These are phyloP conservation scores for Epizoanthus ramosus DNA, from an alignment of 92 coral and sea anemone genomes.

Conservation along the genomic window DNA sequence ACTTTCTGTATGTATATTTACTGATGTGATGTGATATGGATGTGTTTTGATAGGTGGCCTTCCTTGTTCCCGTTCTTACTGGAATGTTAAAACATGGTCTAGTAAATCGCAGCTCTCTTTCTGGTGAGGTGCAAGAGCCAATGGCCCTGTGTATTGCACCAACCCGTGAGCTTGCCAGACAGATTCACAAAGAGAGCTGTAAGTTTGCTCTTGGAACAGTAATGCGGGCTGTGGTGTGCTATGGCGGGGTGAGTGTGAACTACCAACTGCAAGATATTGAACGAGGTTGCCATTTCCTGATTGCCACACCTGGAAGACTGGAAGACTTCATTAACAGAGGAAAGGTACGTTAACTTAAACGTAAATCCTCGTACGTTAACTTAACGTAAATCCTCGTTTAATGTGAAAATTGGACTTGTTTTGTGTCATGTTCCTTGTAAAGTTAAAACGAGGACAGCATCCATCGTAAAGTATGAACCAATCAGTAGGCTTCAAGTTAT, in stretches of 20 bases:
- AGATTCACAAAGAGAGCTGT: constrained; percentile 79
- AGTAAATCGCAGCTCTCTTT: constrained; percentile 60
- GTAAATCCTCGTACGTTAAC: too few species aligned
- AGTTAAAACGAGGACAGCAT: too few species aligned
- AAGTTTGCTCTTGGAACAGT: constrained; percentile 91
- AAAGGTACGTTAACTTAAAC: constrained; percentile 66
- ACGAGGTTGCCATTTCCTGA: constrained; percentile 89
- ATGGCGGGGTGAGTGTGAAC: constrained; percentile 95
- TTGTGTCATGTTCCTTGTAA: too few species aligned
- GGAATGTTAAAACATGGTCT: constrained; percentile 78
- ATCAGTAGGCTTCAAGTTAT: too few species aligned
- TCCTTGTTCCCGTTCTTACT: constrained; percentile 84
- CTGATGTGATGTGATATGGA: neutral
- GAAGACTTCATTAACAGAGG: constrained; percentile 80
- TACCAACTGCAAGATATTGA: constrained; percentile 72
- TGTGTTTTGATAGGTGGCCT: constrained; percentile 69
- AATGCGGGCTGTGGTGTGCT: constrained; percentile 75
- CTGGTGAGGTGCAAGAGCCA: constrained; percentile 79
- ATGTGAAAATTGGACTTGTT: too few species aligned
- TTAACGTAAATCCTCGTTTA: too few species aligned
- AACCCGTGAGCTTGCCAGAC: constrained; percentile 93
- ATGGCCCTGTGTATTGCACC: constrained; percentile 93
- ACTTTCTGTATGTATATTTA: too few species aligned
- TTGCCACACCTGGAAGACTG: constrained; percentile 94
- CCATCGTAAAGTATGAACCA: too few species aligned